A percentile compares a stretch with the other conserved stretches of the same genome.
These are phyloP conservation scores for Megaceryle torquata DNA, from an alignment of 2,113 vertebrate genomes.

Conservation along the genomic window DNA sequence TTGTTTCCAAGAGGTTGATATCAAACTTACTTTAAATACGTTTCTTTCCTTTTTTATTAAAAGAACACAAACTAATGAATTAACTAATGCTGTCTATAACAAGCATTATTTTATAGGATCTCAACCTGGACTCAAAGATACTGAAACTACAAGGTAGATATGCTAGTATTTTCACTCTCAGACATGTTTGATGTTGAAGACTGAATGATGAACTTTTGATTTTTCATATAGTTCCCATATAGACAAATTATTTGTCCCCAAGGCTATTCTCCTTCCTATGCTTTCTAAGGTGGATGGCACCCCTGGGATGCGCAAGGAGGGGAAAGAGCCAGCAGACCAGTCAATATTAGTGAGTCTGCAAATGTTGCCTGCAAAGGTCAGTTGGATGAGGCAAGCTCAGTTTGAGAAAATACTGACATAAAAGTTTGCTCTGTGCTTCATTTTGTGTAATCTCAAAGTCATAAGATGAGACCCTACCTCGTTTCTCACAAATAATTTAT, in stretches of 20 bases:
- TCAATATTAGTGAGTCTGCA: background rate
- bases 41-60: background rate
- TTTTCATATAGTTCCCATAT: background rate
- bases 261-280: background rate
- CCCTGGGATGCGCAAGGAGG: background rate
- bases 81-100: background rate
- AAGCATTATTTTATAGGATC: background rate
- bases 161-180: background rate
- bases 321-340: background rate
- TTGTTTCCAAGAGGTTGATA: background rate
- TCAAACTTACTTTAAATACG: background rate
- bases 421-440: background rate
- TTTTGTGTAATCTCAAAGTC: background rate
- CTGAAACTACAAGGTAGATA: background rate
- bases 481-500: constrained; percentile 8
- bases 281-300: background rate
- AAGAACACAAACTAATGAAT: background rate
- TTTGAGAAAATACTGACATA: background rate
- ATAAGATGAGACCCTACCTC: background rate
- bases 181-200: background rate
- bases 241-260: background rate
- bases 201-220: background rate
- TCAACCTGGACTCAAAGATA: background rate
- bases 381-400: background rate
- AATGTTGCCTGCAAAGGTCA: background rate